Evolutionary conservation across 2,888 invertebrate species (phyloP).

Genomic region (Epinotia ramella): DNA sequence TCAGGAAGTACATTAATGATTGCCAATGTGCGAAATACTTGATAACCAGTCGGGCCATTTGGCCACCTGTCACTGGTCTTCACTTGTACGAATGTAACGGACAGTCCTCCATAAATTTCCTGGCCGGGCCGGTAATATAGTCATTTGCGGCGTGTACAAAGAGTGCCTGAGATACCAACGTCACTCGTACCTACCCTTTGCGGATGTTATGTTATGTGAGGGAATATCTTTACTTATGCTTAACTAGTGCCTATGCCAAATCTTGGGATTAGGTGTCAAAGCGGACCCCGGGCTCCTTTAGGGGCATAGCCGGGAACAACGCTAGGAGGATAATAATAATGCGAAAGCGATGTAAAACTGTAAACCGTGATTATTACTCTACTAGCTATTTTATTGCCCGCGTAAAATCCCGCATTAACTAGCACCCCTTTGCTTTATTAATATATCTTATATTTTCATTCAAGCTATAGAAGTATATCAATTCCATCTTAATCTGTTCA

Average conservation of each 20-base stretch:
- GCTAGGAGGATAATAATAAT: no score
- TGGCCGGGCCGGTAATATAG: constrained; percentile 24
- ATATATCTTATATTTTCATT: no score
- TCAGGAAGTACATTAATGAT: constrained; percentile 29
- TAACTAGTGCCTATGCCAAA: no score
- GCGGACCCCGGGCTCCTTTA: no score
- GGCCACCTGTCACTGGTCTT: constrained; percentile 22
- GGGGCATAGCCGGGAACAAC: no score
- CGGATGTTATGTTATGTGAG: constrained; percentile 10
- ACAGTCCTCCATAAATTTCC: constrained; percentile 27
- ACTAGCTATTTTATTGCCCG: background rate
- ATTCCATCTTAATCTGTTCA: no score
- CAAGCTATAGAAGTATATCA: no score
- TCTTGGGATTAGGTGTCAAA: no score
- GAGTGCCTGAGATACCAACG: constrained; percentile 15
- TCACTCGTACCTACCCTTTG: constrained; percentile 19
- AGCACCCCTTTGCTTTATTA: background rate
- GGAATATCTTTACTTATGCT: constrained; percentile 21
- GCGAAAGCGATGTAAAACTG: background rate
- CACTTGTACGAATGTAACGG: constrained; percentile 26
- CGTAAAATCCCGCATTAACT: no score
- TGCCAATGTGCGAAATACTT: constrained; percentile 23
- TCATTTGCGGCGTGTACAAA: constrained; percentile 38
- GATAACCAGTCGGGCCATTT: constrained; percentile 28
- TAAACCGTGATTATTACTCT: background rate